Evolutionary conservation across 2,797 vertebrate genomes (phyloP).

Genomic region (Leuciscus waleckii): DNA sequence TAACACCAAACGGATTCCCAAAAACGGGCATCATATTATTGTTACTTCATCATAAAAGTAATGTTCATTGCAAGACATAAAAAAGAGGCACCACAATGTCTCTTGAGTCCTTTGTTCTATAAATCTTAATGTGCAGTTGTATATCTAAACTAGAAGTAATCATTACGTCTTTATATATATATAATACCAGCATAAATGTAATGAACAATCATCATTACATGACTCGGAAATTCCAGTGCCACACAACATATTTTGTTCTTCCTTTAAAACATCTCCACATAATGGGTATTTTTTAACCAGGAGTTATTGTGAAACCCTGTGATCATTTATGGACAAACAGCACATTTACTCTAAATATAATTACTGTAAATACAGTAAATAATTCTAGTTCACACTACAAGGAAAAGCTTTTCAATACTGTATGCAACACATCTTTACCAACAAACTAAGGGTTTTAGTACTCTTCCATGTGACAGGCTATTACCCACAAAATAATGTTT

Average conservation of each 20-base stretch:
- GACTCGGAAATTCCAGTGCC: slow-evolving; percentile 51
- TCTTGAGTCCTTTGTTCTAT: slow-evolving; percentile 47
- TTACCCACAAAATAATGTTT: background rate
- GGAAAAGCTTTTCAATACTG: slow-evolving; percentile 45
- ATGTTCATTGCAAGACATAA: slow-evolving; percentile 49
- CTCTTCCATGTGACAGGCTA: background rate
- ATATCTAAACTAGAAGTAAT: slow-evolving; percentile 26
- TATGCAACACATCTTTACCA: background rate
- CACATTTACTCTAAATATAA: slow-evolving; percentile 4
- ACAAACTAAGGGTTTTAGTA: background rate
- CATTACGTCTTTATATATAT: background rate
- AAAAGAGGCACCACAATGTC: slow-evolving; percentile 41
- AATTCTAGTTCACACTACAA: background rate
- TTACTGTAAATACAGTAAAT: slow-evolving; percentile 18
- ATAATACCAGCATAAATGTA: slow-evolving; percentile 34
- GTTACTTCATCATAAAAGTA: slow-evolving; percentile 47
- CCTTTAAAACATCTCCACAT: slow-evolving; percentile 30
- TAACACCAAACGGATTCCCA: slow-evolving; percentile 17
- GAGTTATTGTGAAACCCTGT: background rate
- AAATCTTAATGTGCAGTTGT: slow-evolving; percentile 41
- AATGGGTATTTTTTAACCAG: background rate
- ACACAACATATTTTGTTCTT: slow-evolving; percentile 24
- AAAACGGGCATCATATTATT: slow-evolving; percentile 11
- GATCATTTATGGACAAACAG: slow-evolving; percentile 5
- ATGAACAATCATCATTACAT: slow-evolving; percentile 1